Percentiles rank a stretch among this genome's conserved stretches.
These are phyloP conservation scores for Tethya wilhelma DNA, from an alignment of 37 sponge, comb jelly and placozoan genomes.

Conservation along the genomic window DNA sequence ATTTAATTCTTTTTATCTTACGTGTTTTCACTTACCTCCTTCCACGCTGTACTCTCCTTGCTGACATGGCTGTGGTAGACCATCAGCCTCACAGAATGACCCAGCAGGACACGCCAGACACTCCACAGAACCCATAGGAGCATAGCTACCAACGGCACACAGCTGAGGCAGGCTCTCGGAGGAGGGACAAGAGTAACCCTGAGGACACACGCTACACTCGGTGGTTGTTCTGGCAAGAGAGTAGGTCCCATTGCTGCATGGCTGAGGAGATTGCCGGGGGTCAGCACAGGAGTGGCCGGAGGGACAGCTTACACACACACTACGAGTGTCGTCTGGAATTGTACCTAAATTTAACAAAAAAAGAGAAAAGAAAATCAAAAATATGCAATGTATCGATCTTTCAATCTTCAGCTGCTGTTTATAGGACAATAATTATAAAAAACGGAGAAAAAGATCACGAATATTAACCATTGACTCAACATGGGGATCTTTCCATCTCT, in stretches of 20 bases:
- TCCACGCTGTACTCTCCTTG: neutral
- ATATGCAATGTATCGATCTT: too few species aligned
- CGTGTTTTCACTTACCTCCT: slow-evolving; percentile 2
- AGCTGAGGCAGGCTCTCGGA: neutral
- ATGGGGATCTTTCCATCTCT: neutral
- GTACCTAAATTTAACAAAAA: too few species aligned
- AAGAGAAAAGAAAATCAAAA: too few species aligned
- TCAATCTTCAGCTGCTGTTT: too few species aligned
- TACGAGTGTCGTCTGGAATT: neutral
- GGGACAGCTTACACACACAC: neutral
- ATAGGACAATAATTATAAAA: too few species aligned
- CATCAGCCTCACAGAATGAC: neutral
- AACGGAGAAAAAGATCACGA: neutral
- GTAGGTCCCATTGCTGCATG: neutral
- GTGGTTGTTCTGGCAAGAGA: neutral
- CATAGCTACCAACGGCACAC: neutral
- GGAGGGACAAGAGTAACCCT: neutral
- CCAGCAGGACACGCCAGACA: slow-evolving; percentile 6
- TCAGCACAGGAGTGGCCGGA: neutral
- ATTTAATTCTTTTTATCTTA: neutral
- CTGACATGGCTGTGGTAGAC: slow-evolving; percentile 6
- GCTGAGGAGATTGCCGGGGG: slow-evolving; percentile 1
- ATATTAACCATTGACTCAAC: neutral
- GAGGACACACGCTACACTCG: neutral
- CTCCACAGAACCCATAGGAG: neutral